Conservation (phyloP, 2,888 invertebrate species). For the Chaitophorus viminalis region DNA sequence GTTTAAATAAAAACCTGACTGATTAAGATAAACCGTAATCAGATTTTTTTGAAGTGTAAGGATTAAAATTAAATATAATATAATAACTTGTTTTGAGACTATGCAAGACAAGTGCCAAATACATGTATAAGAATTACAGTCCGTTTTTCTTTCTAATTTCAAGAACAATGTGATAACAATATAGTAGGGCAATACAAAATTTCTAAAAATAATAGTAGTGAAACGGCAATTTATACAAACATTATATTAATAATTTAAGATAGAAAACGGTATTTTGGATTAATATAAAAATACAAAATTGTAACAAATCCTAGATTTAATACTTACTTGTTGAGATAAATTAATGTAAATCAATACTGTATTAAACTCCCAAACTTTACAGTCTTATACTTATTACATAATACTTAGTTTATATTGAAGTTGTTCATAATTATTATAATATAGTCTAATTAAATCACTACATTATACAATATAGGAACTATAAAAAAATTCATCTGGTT, state of each 20-base stretch:
- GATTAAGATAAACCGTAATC: not conserved
- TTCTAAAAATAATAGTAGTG: not conserved
- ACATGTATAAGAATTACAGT: not conserved
- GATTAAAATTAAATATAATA: not conserved
- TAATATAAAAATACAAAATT: not conserved
- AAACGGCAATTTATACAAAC: not conserved
- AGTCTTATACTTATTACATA: not conserved
- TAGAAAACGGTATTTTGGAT: not conserved
- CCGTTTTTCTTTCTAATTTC: not conserved
- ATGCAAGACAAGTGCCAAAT: not conserved
- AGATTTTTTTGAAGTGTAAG: not conserved
- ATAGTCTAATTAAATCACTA: slow-evolving; percentile 31
- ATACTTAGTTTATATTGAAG: slow-evolving; percentile 8
- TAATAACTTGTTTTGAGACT: not conserved
- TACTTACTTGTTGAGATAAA: not conserved
- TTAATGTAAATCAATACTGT: not conserved
- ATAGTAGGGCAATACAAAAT: not conserved
- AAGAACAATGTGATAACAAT: not conserved
- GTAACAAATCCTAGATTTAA: not conserved
- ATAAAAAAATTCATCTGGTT: not conserved
- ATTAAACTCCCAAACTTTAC: not conserved
- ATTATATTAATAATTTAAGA: not conserved
- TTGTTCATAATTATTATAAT: slow-evolving; percentile 3
- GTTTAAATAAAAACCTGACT: not conserved
- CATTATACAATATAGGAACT: slow-evolving; percentile 38